Evolutionary conservation across 1,140 invertebrate species (phyloP).

Genomic region (Trachymyrmex cornetzi): DNA sequence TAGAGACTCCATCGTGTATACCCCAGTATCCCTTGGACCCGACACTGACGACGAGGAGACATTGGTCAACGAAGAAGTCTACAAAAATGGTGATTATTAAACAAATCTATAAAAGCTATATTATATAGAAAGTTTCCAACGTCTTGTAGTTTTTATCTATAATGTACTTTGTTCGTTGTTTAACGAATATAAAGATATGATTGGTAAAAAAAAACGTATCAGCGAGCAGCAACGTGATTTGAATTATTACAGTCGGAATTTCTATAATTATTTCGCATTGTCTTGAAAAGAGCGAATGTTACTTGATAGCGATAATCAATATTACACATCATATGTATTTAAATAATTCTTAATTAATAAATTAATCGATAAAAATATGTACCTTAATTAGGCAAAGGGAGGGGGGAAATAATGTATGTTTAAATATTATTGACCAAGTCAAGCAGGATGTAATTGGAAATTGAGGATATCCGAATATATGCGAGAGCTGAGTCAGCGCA

Average conservation of each 20-base stretch:
- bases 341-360: not conserved
- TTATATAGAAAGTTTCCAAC: not conserved
- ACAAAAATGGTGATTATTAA: slow-evolving; percentile 83
- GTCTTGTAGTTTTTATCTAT: not conserved
- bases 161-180: not conserved
- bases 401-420: not conserved
- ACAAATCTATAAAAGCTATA: not conserved
- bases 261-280: not conserved
- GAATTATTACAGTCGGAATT: not conserved
- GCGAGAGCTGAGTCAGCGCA: slow-evolving; percentile 60
- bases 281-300: not conserved
- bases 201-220: not conserved
- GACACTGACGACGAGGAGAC: slow-evolving; percentile 86
- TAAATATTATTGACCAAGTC: slow-evolving; percentile 58
- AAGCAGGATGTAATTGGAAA: slow-evolving; percentile 68
- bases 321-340: not conserved
- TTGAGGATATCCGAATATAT: slow-evolving; percentile 22
- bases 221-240: not conserved
- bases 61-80: slow-evolving; percentile 85
- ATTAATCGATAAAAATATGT: not conserved
- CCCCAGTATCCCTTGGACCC: slow-evolving; percentile 85
- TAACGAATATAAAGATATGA: not conserved
- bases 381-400: not conserved
- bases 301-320: not conserved
- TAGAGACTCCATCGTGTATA: slow-evolving; percentile 84